phyloP scores from a whole-genome alignment of 2,113 vertebrate genomes.

The Phasianus colchicus region DNA sequence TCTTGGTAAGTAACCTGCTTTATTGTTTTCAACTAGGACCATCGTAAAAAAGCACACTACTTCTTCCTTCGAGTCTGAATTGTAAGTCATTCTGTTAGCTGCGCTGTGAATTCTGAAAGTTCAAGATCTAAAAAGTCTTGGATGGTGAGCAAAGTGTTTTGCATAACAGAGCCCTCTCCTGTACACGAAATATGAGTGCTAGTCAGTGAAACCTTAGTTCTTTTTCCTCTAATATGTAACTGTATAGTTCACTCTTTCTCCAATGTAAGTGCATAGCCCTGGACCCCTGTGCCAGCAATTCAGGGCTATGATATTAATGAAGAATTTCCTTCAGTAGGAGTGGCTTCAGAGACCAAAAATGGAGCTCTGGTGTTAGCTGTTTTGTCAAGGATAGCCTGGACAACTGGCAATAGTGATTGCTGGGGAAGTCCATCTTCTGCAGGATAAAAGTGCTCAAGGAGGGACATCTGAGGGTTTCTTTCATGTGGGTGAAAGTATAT shows the following conservation, averaged over 20 bases:
- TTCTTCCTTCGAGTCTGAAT: background rate
- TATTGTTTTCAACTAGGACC: background rate
- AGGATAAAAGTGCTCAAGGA: rapidly evolving
- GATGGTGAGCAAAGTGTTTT: background rate
- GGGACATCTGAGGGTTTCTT: background rate
- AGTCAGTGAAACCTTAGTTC: background rate
- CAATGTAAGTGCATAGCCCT: rapidly evolving
- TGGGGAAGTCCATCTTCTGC: background rate
- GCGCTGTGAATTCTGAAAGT: background rate
- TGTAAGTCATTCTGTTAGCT: background rate
- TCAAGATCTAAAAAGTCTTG: background rate
- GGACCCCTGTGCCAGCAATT: background rate
- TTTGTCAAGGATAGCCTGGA: too few species aligned
- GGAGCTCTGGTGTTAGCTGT: background rate
- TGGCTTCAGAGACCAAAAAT: background rate
- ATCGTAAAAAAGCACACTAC: background rate
- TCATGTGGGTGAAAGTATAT: background rate
- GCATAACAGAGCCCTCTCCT: background rate
- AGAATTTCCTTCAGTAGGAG: background rate
- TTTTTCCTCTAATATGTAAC: background rate
- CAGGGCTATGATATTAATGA: rapidly evolving
- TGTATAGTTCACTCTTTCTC: background rate
- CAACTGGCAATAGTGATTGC: background rate
- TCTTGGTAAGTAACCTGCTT: background rate
- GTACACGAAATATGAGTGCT: background rate